Base-by-base conservation (phyloP, 1,140 invertebrate species). In the Pseudachorutes palmiensis region DNA sequence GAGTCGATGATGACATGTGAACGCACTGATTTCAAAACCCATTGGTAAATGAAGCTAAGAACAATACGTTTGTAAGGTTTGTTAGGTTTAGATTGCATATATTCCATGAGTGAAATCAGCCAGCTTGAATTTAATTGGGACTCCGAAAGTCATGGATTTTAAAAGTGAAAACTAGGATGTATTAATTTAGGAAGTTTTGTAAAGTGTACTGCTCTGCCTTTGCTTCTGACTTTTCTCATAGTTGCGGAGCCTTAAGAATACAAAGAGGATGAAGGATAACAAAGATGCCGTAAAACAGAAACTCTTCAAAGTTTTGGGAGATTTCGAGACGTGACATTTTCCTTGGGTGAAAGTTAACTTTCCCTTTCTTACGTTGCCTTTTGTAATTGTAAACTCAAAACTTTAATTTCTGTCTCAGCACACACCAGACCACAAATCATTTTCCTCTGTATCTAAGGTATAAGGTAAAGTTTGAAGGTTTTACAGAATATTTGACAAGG, bases 321-420 rank as follows among this genome's bases (percentile, higher is more conserved):
- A 45, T 12, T 9, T 45, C 19, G 9, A 9, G 36, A 45, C 36
- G 36, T 45, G 36, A 45, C 36, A 45, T 45, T 45, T 45, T 45
- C 36, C 36, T 19, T 45, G 9, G 36, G 36, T 12, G 36, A 45
- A 45, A 45, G 36, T 45, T 45, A 45, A 45, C 36, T 45, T 12
- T 19, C 36, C 36, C 19, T 12, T 45, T 45, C 19, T 9, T 45
- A 9, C 36, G 9, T 45, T 45, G 36, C 19, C 9, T 19, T 45
- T 45, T 45, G 36, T 45, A 45, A 45, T 45, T 45, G 36, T 45
- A 45, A 45, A 45, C 36, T 45, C 9, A n/a, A 45, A 45, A 45
- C 36, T 45, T 45, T 45, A 45, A 9, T 45, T 45, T 19, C 19
- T 45, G 36, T 45, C 36, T 45, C 36, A 45, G 19, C 36, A 45